These are phyloP conservation scores for Gonocerus acuteangulatus DNA, from an alignment of 2,888 invertebrate species.

Conservation along the genomic window DNA sequence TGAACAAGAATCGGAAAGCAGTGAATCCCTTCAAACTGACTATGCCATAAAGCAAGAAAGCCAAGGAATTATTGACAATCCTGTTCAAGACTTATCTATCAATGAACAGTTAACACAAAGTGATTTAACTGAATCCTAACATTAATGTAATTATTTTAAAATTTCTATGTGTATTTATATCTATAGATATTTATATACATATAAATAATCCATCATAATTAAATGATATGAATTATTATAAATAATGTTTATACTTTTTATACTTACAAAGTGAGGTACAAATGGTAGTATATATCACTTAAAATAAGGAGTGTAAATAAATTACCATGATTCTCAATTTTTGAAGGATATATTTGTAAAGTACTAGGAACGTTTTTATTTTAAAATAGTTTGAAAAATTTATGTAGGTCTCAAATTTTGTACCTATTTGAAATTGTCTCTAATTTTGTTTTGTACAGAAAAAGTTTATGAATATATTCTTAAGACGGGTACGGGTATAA, in stretches of 20 bases:
- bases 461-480: conserved; percentile 22
- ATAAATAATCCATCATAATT: conserved; percentile 18
- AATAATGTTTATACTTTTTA: conserved; percentile 27
- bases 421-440: conserved; percentile 19
- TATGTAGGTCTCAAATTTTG: conserved; percentile 17
- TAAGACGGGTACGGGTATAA: conserved; percentile 21
- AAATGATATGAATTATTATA: conserved; percentile 21
- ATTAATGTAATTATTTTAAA: conserved; percentile 3
- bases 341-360: conserved; percentile 9
- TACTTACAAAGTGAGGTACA: conserved; percentile 26
- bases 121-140: conserved; percentile 27
- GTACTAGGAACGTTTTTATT: conserved; percentile 15
- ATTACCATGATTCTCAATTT: neutral
- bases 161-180: conserved; percentile 14
- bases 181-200: conserved; percentile 18
- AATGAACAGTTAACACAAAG: conserved; percentile 22
- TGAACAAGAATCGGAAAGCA: conserved; percentile 16
- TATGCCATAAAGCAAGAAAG: conserved; percentile 10
- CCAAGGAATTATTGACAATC: conserved; percentile 25
- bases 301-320: conserved; percentile 14
- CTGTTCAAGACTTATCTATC: conserved; percentile 26
- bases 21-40: neutral
- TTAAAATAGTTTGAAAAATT: conserved; percentile 16
- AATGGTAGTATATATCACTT: conserved; percentile 19
- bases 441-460: conserved; percentile 24